These are phyloP conservation scores for Sinocyclocheilus anophthalmus DNA, from an alignment of 2,113 vertebrate species.

Conservation along the genomic window DNA sequence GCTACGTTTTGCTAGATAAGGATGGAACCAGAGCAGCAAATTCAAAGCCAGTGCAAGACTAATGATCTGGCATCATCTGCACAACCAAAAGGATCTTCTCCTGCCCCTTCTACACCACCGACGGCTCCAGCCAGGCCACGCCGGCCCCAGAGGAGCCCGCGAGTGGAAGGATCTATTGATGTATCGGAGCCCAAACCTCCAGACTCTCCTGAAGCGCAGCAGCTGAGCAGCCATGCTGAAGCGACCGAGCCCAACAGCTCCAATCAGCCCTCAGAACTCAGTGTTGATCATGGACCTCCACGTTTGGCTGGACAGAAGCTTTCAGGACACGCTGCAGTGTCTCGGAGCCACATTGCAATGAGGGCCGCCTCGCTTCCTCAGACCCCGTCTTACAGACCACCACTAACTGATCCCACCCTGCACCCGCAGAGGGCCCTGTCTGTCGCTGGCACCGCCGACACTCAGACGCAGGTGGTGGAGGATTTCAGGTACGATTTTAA, in stretches of 20 bases:
- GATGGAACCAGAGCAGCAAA: conserved; percentile 42
- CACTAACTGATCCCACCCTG: conserved; percentile 64
- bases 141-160: conserved; percentile 68
- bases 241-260: conserved; percentile 54
- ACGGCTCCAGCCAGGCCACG: conserved; percentile 49
- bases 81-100: neutral
- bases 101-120: conserved; percentile 8
- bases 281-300: conserved; percentile 48
- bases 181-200: conserved; percentile 63
- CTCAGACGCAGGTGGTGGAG: conserved; percentile 67
- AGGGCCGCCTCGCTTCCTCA: conserved; percentile 78
- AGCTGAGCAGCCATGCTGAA: conserved; percentile 56
- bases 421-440: conserved; percentile 74
- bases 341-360: conserved; percentile 67
- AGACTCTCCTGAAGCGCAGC: conserved; percentile 46
- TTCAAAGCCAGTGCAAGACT: neutral
- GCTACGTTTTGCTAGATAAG: conserved; percentile 15
- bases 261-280: conserved; percentile 55
- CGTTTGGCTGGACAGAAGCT: conserved; percentile 58
- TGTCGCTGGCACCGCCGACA: conserved; percentile 75
- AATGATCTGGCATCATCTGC: conserved; percentile 1
- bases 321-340: conserved; percentile 55
- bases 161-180: conserved; percentile 71
- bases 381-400: conserved; percentile 59
- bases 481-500: conserved; percentile 74